Base-by-base conservation (phyloP, 1,140 invertebrate genomes). In the Acromyrmex heyeri region DNA sequence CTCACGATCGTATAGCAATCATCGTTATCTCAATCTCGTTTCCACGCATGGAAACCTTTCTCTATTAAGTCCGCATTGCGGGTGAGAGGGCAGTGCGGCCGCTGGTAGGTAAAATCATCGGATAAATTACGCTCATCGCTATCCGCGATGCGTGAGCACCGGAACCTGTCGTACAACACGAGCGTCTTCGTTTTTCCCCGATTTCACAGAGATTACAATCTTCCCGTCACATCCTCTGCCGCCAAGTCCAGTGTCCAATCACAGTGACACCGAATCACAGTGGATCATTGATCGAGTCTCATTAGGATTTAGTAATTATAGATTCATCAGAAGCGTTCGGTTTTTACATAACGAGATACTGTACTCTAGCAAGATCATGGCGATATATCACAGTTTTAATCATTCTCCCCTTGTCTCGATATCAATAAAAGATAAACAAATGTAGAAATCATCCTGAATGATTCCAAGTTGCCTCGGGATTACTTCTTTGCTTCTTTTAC, bases 311-410 rank as follows among this genome's bases (percentile, higher is more conserved):
- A 67, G 81, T 91, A 91, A 91, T 91, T 91, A 87, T 86, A 38
- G 76, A 82, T 87, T 85, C 59, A 65, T 91, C 67, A 73, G 62
- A 21, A 59, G n/a, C 64, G 12, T 87, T 85, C 34, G 70, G 12
- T 44, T 57, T 75, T 91, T 91, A 87, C 81, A 64, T 85, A 91
- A 89, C 55, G 87, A 85, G 55, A 18, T 48, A 24, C 64, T 50
- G 64, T 85, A 88, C 59, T 44, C 38, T 85, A 70, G 83, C 62
- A 14, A 67, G 85, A 91, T 89, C 81, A 76, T 57, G 64, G 83
- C 70, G 87, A 91, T 91, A 83, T 90, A 90, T 90, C 87, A 91
- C 83, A 78, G 87, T 91, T 91, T 88, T 90, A 91, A 91, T 91
- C 90, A 53, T 76, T 59, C 12, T 48, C 59, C 4, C 7, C 78